Evolutionary conservation across 2,888 invertebrate genomes (phyloP).

Genomic region (Nephrotoma flavescens): DNA sequence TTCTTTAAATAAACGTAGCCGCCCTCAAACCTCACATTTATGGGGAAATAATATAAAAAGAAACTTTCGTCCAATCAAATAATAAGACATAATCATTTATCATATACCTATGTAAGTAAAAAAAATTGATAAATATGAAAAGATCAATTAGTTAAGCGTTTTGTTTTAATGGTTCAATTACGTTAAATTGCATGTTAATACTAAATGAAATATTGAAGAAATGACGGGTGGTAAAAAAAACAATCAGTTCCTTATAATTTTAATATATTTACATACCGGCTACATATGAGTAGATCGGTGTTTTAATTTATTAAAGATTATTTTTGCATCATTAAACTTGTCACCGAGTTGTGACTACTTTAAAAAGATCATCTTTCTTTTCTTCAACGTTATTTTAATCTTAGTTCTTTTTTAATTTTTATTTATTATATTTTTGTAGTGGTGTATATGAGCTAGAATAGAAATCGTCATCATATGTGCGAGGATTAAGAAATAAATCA

Average conservation of each 20-base stretch:
- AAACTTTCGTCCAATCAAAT: not conserved
- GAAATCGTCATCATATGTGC: not conserved
- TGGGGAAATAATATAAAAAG: not conserved
- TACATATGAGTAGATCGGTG: not conserved
- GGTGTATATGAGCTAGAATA: not conserved
- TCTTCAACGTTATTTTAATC: not conserved
- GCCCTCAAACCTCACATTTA: not conserved
- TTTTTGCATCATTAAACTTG: constrained; percentile 4
- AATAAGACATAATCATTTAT: not conserved
- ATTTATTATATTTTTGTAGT: not conserved
- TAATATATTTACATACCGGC: not conserved
- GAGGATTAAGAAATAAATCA: constrained; percentile 4
- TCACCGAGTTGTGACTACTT: constrained; percentile 1
- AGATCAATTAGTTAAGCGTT: not conserved
- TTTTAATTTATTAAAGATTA: not conserved
- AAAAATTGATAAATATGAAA: not conserved
- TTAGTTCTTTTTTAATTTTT: not conserved
- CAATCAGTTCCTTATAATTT: not conserved
- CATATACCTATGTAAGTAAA: not conserved
- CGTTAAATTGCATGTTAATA: not conserved
- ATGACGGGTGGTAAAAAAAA: not conserved
- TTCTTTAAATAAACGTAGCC: not conserved
- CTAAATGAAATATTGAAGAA: not conserved
- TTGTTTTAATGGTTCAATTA: not conserved
- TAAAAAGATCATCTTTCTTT: not conserved